Base-by-base conservation (phyloP, 2,888 invertebrate species). In the Eutolmus rufibarbis region DNA sequence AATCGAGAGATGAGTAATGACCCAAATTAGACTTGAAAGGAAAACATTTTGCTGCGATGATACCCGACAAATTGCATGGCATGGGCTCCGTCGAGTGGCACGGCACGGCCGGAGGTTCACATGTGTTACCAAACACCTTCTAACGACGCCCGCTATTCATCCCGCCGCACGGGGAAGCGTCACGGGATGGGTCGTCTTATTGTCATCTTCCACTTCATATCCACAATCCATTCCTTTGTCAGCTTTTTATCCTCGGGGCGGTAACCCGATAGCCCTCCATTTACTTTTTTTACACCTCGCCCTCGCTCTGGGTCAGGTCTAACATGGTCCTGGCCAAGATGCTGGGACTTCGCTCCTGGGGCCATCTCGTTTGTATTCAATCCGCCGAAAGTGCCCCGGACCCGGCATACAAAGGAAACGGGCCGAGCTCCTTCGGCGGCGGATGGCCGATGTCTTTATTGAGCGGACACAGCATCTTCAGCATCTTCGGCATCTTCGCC, bases 161-260 rank as follows among this genome's bases (percentile, higher is more conserved):
- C n/a, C 85, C 16, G 28, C 51, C 46, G 46, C 5, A 5, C n/a
- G 85, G 57, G n/a, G 31, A 85, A 74, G n/a, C 74, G 12, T 40
- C 74, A 19, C 46, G 74, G 40, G 85, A 85, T 85, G 85, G 85
- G 43, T 74, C 85, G 28, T 74, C 85, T 85, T 85, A 85, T 85
- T 85, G 85, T 85, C 85, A 85, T 85, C 74, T 28, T 85, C 85
- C 37, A 85, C 85, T 85, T 74, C 74, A 74, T 85, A 74, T 85
- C 85, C 85, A 85, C 85, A 85, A 85, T 85, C 85, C 85, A 85
- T 85, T 85, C 74, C 74, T 85, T 85, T 85, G 85, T 85, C 85
- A 85, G 85, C 85, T 85, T 85, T 85, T 85, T 85, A 85, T 85
- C 85, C 85, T 74, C 57, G 34, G 46, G 85, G 85, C 57, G 74